These are phyloP conservation scores for Ormyrus thymus DNA, from an alignment of 2,888 invertebrate species.

Conservation along the genomic window DNA sequence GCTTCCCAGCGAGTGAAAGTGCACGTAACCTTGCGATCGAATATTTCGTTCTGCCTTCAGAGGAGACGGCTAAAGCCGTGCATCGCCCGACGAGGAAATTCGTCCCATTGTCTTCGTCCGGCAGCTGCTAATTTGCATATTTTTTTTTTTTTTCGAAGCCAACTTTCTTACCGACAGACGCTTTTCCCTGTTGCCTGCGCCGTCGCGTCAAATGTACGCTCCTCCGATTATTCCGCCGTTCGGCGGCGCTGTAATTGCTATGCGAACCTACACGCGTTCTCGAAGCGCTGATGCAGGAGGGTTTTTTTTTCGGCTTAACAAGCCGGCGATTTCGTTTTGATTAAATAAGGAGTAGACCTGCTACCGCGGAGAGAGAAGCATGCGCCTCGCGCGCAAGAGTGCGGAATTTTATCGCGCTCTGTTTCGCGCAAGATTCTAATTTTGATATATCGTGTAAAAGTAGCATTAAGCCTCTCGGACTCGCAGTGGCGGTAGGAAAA, in stretches of 20 bases:
- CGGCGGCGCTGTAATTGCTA: too few species aligned
- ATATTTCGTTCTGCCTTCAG: conserved; percentile 52
- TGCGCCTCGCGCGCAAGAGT: conserved; percentile 3
- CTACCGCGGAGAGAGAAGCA: not conserved
- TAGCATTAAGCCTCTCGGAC: conserved; percentile 27
- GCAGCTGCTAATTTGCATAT: conserved; percentile 18
- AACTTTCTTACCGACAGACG: conserved; percentile 33
- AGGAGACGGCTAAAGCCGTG: conserved; percentile 14
- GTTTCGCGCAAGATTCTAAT: conserved; percentile 45
- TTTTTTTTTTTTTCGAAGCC: conserved; percentile 16
- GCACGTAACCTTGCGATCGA: conserved; percentile 59
- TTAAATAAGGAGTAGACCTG: too few species aligned
- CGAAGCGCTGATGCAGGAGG: too few species aligned
- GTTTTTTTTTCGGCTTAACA: too few species aligned
- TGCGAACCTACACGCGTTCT: too few species aligned
- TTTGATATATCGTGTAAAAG: conserved; percentile 36
- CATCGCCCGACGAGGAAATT: conserved; percentile 26
- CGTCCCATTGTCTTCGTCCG: conserved; percentile 30
- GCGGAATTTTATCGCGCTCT: conserved; percentile 44
- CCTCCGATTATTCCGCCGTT: conserved; percentile 16
- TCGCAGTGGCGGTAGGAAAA: not conserved
- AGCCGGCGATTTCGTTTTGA: too few species aligned
- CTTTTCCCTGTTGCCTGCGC: conserved; percentile 38
- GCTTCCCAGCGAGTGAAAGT: conserved; percentile 61
- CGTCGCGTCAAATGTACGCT: conserved; percentile 30